A percentile compares a stretch with the other conserved stretches of the same genome.
These are phyloP conservation scores for Acrobasis consociella DNA, from an alignment of 2,888 invertebrate species.

Conservation along the genomic window DNA sequence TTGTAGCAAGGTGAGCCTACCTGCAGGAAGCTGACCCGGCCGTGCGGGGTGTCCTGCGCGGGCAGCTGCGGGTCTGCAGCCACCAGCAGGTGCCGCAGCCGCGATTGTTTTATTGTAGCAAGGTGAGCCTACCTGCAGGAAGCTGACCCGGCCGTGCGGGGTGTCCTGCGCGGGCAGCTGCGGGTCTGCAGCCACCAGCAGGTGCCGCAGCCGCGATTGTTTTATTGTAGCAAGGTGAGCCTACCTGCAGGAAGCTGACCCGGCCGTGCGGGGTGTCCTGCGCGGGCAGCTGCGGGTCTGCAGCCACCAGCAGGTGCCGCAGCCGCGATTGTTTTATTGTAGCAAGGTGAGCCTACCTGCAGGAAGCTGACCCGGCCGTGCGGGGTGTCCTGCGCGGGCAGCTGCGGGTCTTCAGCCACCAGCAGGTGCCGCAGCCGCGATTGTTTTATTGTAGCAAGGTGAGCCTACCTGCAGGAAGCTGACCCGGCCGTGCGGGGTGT, in stretches of 20 bases:
- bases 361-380: slow-evolving; percentile 90
- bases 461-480: slow-evolving; percentile 84
- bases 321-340: no score
- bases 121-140: slow-evolving; percentile 82
- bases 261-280: slow-evolving; percentile 88
- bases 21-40: slow-evolving; percentile 88
- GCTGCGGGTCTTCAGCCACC: slow-evolving; percentile 91
- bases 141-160: slow-evolving; percentile 89
- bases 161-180: slow-evolving; percentile 87
- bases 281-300: slow-evolving; percentile 89
- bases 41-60: slow-evolving; percentile 87
- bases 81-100: slow-evolving; percentile 89
- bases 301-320: slow-evolving; percentile 91
- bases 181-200: slow-evolving; percentile 93
- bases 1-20: no score
- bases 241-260: slow-evolving; percentile 87
- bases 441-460: no score
- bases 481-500: slow-evolving; percentile 89
- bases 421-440: slow-evolving; percentile 86
- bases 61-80: slow-evolving; percentile 91
- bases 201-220: slow-evolving; percentile 83
- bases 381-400: slow-evolving; percentile 86
- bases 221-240: no score
- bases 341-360: slow-evolving; percentile 69
- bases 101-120: no score